A percentile compares a stretch with the other conserved stretches of the same genome.
phyloP scores from a whole-genome alignment of 2,113 vertebrate species.

The Carassius gibelio region DNA sequence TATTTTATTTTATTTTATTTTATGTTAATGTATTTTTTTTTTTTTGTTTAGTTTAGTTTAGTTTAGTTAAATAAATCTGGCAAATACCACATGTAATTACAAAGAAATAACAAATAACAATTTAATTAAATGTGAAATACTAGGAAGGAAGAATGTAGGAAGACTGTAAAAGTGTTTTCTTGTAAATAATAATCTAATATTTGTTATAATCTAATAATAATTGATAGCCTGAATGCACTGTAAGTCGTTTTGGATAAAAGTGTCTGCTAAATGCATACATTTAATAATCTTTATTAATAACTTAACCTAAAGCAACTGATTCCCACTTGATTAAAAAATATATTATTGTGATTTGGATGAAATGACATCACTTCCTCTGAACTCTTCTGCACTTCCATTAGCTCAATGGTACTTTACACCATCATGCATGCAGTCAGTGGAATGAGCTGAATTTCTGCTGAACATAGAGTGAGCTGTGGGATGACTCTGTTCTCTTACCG shows the following conservation, averaged over 20 bases:
- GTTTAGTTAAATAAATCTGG: neutral
- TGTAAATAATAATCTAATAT: too few relatives aligned
- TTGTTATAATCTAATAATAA: too few relatives aligned
- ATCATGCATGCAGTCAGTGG: neutral
- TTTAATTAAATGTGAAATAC: neutral
- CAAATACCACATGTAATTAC: neutral
- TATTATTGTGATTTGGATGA: neutral
- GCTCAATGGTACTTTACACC: neutral
- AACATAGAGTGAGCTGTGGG: neutral
- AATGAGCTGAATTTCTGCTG: neutral
- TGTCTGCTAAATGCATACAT: too few relatives aligned
- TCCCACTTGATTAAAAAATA: neutral
- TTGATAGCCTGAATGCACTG: too few relatives aligned
- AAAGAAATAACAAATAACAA: neutral
- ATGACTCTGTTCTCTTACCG: constrained; percentile 44
- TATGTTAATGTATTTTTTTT: too few relatives aligned
- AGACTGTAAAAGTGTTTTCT: too few relatives aligned
- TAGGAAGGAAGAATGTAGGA: too few relatives aligned
- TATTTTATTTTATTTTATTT: too few relatives aligned
- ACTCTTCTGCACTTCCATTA: neutral
- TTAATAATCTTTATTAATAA: neutral
- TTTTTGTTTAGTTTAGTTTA: too few relatives aligned
- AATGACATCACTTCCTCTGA: neutral
- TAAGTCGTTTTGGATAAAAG: too few relatives aligned
- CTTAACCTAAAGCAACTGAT: neutral